A percentile compares a stretch with the other conserved stretches of the same genome.
Evolutionary conservation across 2,113 vertebrate species (phyloP).

Genomic region (Anser brachyrhynchus): DNA sequence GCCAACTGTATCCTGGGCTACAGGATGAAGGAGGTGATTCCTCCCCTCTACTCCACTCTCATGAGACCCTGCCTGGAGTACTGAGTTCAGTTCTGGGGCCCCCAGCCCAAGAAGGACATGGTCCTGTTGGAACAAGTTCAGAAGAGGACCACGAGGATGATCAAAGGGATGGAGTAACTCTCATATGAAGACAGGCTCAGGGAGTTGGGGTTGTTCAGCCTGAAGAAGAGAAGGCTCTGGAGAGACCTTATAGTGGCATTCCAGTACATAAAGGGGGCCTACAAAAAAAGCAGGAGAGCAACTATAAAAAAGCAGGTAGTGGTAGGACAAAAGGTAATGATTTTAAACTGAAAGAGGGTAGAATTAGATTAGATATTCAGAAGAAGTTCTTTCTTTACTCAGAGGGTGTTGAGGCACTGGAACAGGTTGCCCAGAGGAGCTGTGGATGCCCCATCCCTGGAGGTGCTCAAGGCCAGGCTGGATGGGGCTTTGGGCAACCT

Average conservation of each 20-base stretch:
- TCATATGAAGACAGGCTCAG: neutral
- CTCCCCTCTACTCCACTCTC: neutral
- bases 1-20: neutral
- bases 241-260: neutral
- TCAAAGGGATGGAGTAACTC: neutral
- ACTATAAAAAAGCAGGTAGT: no score
- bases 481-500: no score
- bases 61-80: neutral
- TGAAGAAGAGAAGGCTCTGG: neutral
- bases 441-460: no score
- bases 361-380: no score
- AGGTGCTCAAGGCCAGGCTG: no score
- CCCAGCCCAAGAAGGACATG: neutral
- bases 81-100: neutral
- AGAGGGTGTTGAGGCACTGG: no score
- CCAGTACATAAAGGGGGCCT: no score
- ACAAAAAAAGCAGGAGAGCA: no score
- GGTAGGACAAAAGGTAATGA: no score
- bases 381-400: no score
- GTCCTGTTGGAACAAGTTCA: neutral
- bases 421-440: no score
- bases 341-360: no score
- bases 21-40: neutral
- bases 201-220: neutral
- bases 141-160: neutral